Base-by-base conservation (phyloP, 2,113 vertebrate genomes). In the Thunnus thynnus region DNA sequence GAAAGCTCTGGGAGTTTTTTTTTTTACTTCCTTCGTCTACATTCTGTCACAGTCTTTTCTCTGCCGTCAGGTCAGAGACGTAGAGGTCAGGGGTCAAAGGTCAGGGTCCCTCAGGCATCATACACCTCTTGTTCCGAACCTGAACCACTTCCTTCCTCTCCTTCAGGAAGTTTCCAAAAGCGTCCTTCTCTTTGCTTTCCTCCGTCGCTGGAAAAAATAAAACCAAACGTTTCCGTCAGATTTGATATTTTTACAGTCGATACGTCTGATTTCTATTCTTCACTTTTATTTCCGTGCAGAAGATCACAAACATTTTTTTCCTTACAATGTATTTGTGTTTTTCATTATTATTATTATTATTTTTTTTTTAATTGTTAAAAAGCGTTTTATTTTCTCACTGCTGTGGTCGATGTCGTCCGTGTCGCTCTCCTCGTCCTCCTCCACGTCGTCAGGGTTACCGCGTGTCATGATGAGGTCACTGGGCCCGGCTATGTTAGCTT, bases 351-450 rank as follows among this genome's bases (percentile, higher is more conserved):
- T 8, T 41, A 7, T 41, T 41, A 9, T 30, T 30, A 3, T 30
- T 30, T 0, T 30, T 41, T 8, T 41, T 41, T 41, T 9, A 41
- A 41, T 8, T 7, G 8, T 41, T 41, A 8, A 41, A 41, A 9
- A 54, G 16, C 8, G 13, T 2, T 3, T 4, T 30, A 27, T 2
- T 10, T 3, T 50, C 95, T 95, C 78, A 99, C 98, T 96, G n/a
- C 80, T 86, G 83, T 98, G 97, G 87, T 99, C 97, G 20, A 99
- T 96, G 85, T 99, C 97, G 5, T 99, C 98, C 0, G 96, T 97
- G 82, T 99, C 97, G 0, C 96, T 97, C 66, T 96, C 96, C 30
- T 94, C 94, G 36, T 96, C 96, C 20, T 97, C 96, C 17, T 96
- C 96, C 0, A 92, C 95, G 0, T 96, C 94, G n/a, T 95, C 91